Conservation (phyloP, 2,888 invertebrate genomes). For the Hoplodrina blanda region DNA sequence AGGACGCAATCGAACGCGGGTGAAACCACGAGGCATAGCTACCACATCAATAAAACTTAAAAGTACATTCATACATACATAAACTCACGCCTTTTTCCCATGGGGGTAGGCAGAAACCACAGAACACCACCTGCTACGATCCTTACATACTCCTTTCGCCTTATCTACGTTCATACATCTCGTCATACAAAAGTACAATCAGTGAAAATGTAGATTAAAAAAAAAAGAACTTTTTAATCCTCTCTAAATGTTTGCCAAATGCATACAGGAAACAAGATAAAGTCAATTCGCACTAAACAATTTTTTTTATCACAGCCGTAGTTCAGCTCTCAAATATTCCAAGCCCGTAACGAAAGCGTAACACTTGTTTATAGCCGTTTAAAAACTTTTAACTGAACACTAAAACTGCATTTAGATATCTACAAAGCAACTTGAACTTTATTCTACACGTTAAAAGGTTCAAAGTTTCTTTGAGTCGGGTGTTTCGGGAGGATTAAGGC, state of each 20-base stretch:
- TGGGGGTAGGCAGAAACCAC: too few species aligned
- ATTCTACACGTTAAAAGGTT: not conserved
- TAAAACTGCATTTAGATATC: constrained; percentile 59
- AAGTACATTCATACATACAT: too few species aligned
- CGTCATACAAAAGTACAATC: too few species aligned
- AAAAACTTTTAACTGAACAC: constrained; percentile 65
- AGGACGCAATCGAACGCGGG: too few species aligned
- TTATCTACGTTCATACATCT: too few species aligned
- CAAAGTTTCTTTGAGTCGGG: not conserved
- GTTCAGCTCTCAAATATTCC: constrained; percentile 61
- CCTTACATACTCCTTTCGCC: too few species aligned
- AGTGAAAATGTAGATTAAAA: constrained; percentile 4
- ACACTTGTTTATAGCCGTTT: constrained; percentile 71
- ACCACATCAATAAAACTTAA: too few species aligned
- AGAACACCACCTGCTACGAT: too few species aligned
- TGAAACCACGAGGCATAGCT: too few species aligned
- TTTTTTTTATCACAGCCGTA: constrained; percentile 45
- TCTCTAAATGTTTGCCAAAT: constrained; percentile 41
- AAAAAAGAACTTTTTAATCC: constrained; percentile 17
- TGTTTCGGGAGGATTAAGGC: constrained; percentile 56
- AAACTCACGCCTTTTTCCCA: too few species aligned
- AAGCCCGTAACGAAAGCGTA: constrained; percentile 67
- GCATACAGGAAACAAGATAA: constrained; percentile 32
- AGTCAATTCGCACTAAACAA: constrained; percentile 48
- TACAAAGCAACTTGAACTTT: constrained; percentile 24